Base-by-base conservation (phyloP, 64 coral and sea anemone genomes). In the Anthopleura sola region DNA sequence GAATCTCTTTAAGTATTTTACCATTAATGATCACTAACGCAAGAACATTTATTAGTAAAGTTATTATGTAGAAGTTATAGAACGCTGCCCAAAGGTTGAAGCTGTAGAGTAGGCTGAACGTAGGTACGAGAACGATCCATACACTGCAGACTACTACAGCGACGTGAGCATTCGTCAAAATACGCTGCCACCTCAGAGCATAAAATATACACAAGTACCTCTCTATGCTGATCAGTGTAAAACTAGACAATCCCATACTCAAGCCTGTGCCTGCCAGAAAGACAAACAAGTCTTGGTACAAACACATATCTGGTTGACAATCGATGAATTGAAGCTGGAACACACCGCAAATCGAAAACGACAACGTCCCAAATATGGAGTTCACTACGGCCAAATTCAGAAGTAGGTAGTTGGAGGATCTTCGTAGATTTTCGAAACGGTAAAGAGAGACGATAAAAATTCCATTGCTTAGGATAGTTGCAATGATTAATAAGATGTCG, bases 131-230 rank as follows among this genome's bases (percentile, higher is more conserved):
- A 39, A 76, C 16, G 8, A 76, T 19, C 74, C 74, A 76, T 31
- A 76, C 15, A 34, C 24, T 36, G 4, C 13, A n/a, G 37, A 37
- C 74, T 6, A 76, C 16, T 17, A 16, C 37, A 39, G 31, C 74
- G 37, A 76, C 74, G 29, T 20, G 29, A 34, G 5, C 19, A 15
- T 76, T 76, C 9, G 74, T 76, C 31, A 76, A 34, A 20, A 38
- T 3, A 31, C 4, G 24, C 19, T 34, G 31, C 74, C 74, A 76
- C 1, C 74, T 34, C 2, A 76, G 74, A 0, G 74, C 74, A 39
- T 76, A 76, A 76, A 76, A 76, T 17, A 76, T 76, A 76, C 74
- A 76, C 16, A 76, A 18, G 16, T 76, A 76, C 13, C 74, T 76
- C 29, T 76, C 74, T 15, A 76, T 39, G 29, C 74, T 76, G 3